Conservation (phyloP, 2,113 vertebrate species). For the Cryptomyrus ogoouensis region DNA sequence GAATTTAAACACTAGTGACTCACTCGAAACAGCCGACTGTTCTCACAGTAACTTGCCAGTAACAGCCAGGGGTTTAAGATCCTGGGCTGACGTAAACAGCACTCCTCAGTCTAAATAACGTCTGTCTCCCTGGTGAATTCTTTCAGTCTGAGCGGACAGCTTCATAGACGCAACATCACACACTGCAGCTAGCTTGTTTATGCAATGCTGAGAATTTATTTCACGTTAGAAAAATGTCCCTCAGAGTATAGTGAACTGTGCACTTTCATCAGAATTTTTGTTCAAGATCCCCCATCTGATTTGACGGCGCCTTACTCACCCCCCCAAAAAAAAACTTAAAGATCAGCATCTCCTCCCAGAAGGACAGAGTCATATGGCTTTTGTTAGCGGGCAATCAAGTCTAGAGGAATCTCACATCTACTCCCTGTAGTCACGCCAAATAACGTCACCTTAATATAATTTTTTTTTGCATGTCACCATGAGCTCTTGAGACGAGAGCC, state of each 20-base stretch:
- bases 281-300: not conserved
- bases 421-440: conserved; percentile 32
- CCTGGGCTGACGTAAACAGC: not conserved
- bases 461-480: conserved; percentile 25
- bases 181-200: not conserved
- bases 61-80: not conserved
- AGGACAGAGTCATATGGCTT: conserved; percentile 56
- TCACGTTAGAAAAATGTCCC: not conserved
- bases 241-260: not conserved
- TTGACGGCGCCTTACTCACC: not conserved
- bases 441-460: conserved; percentile 44
- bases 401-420: conserved; percentile 43
- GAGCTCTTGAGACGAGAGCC: conserved; percentile 31
- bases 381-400: conserved; percentile 56
- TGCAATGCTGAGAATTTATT: not conserved
- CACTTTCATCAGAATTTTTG: not conserved
- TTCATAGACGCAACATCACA: not conserved
- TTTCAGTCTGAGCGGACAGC: not conserved
- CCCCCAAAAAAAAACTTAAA: not conserved
- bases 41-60: not conserved
- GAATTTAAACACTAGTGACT: not conserved
- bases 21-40: not conserved
- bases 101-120: not conserved
- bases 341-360: conserved; percentile 3
- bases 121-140: not conserved